A percentile compares a stretch with the other conserved stretches of the same genome.
phyloP scores from a whole-genome alignment of 2,888 invertebrate genomes.

The Elysia crispata region DNA sequence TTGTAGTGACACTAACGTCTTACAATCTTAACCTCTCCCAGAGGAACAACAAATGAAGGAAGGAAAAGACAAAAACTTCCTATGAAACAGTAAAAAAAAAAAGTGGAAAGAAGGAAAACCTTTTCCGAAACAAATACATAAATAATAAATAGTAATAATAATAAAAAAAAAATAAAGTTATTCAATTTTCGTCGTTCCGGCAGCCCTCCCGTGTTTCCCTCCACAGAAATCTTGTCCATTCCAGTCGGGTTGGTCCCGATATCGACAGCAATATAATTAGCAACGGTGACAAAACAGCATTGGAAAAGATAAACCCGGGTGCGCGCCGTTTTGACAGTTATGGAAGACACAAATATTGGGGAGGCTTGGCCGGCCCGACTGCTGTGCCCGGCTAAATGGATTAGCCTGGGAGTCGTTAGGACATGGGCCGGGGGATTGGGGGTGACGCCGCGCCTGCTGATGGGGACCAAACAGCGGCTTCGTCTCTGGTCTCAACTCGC shows the following conservation, averaged over 20 bases:
- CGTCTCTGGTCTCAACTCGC: neutral
- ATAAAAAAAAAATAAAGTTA: neutral
- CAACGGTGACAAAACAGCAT: constrained; percentile 45
- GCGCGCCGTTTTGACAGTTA: constrained; percentile 40
- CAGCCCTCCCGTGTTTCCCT: neutral
- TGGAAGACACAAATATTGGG: constrained; percentile 47
- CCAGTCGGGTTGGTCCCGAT: constrained; percentile 25
- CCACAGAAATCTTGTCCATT: neutral
- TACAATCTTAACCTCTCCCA: too few species aligned
- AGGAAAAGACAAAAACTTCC: too few species aligned
- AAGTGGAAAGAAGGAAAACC: neutral
- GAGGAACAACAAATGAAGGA: too few species aligned
- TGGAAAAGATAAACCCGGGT: constrained; percentile 43
- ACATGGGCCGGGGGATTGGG: constrained; percentile 26
- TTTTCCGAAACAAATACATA: too few species aligned
- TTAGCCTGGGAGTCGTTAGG: constrained; percentile 41
- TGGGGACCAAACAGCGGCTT: too few species aligned
- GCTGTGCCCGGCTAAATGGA: constrained; percentile 34
- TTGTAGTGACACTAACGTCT: too few species aligned
- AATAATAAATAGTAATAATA: neutral
- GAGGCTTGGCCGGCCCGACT: constrained; percentile 30
- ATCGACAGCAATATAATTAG: constrained; percentile 43
- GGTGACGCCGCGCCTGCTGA: too few species aligned
- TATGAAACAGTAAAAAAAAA: neutral
- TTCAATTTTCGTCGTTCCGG: neutral